Evolutionary conservation across 1,140 invertebrate genomes (phyloP), one percentile per base, ranked within the genome.

Genomic region (Papilio xuthus): DNA sequence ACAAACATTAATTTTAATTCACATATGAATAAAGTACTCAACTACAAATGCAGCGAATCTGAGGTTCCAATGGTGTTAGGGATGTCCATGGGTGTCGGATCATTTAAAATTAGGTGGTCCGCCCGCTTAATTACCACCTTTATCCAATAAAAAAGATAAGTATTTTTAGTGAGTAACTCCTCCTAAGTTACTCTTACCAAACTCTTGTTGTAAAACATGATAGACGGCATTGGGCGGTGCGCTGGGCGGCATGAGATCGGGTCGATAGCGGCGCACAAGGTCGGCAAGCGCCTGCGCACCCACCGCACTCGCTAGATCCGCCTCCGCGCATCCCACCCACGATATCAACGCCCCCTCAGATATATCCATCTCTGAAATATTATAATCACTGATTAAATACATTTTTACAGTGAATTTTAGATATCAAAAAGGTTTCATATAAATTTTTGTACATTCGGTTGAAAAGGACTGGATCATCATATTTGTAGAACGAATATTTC

Each of bases 221-320:
- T 50, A 50, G 15, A 50, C 47, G 47, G 47, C 15, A 15, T 13
- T 18, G 47, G 47, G 47, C 2, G 47, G 13, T 37, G 82, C 73
- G 23, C 53, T 79, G 0, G 84, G 20, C 6, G 87, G 85, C 50
- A 91, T 56, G 23, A 92, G 82, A 78, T 91, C 90, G 1, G 90
- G 90, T n/a, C 89, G 80, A 82, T 91, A 92, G 13, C 89, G 84
- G 15, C 83, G 81, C n/a, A 92, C 78, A 3, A 90, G 77, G 0
- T 84, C 83, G 1, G 80, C 78, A 12, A 92, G 74, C 4, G 89
- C 85, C 0, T 80, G 77, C 4, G 88, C 78, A 4, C 85, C 78
- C 8, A 81, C 82, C 0, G 89, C 89, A 3, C 83, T 86, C 0
- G 84, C 78, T 2, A 91, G 50, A 9, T 87, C 88, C 2, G 80